Percentiles rank a stretch among this genome's conserved stretches.
Conservation (phyloP, 1,140 invertebrate species). For the Hylaeus anthracinus region DNA sequence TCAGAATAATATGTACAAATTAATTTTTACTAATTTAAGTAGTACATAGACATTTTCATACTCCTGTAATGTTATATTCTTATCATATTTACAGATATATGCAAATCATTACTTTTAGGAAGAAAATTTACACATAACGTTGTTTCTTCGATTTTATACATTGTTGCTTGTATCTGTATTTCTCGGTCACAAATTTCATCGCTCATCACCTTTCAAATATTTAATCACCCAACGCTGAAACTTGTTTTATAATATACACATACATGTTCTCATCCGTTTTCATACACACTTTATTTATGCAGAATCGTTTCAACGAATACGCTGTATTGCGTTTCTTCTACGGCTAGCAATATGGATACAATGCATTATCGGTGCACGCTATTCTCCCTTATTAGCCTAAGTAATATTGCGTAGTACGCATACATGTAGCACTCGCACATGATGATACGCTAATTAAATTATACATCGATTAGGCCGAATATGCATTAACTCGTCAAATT, state of each 20-base stretch:
- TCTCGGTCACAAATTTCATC: not conserved
- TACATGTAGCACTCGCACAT: not conserved
- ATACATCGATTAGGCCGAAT: conserved; percentile 37
- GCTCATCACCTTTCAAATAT: not conserved
- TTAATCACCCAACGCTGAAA: not conserved
- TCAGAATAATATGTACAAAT: conserved; percentile 50
- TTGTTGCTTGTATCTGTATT: not conserved
- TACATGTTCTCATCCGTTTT: not conserved
- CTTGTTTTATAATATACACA: not conserved
- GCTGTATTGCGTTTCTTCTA: not conserved
- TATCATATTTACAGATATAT: conserved; percentile 60
- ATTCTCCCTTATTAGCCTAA: not conserved
- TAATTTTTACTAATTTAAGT: conserved; percentile 19
- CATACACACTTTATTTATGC: not conserved
- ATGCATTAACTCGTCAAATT: conserved; percentile 7
- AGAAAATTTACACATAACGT: conserved; percentile 48
- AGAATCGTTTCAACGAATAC: not conserved
- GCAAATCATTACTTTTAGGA: conserved; percentile 28
- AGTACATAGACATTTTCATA: conserved; percentile 21
- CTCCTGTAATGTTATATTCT: not conserved
- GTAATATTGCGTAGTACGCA: not conserved
- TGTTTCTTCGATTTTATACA: not conserved
- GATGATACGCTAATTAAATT: conserved; percentile 10
- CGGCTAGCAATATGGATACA: not conserved
- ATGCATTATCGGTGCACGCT: not conserved